Evolutionary conservation across 2,888 invertebrate genomes (phyloP), one percentile per base, ranked within the genome.

Genomic region (Bombylius discolor): DNA sequence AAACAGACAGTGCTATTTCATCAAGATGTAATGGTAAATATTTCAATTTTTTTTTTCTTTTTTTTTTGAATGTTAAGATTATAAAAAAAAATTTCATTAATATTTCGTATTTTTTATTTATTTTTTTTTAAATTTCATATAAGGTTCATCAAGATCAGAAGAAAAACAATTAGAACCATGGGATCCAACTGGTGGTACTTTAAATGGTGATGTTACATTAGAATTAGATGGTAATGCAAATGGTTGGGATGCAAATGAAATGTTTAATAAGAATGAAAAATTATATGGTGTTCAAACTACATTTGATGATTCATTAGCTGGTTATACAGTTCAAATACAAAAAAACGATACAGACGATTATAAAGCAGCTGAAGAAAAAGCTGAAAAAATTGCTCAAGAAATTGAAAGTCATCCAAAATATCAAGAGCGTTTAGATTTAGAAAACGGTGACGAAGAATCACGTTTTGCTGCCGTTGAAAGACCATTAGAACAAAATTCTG

Each of bases 231-330:
- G 83, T 63, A 81, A 83, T 62, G 81, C 85, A 74, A 94, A 94
- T 78, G 97, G 97, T 58, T 98, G 98, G 97, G 92, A 95, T 77
- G 87, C 89, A 4, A 85, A 88, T 72, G 96, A 97, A 64, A 98
- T 98, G 97, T 98, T 98, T 76, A 81, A 86, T 62, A 90, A 87
- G 71, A 97, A 97, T 76, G 91, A 92, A 71, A 82, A 84, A 69
- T 82, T 88, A 62, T 96, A 95, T 74, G 94, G 96, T 55, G 92
- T 97, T 11, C 86, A 86, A 66, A 89, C 94, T 63, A 92, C 92
- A 4, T 98, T 90, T 72, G 93, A 94, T 70, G 89, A 93, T 67
- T 86, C 88, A 59, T 75, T 98, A 64, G 80, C 85, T n/a, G 91
- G 92, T 46, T 98, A 98, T 70, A 97, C 97, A 61, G 82, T 92